Base-by-base conservation (phyloP, 2,888 invertebrate genomes). In the Euproctis similis region DNA sequence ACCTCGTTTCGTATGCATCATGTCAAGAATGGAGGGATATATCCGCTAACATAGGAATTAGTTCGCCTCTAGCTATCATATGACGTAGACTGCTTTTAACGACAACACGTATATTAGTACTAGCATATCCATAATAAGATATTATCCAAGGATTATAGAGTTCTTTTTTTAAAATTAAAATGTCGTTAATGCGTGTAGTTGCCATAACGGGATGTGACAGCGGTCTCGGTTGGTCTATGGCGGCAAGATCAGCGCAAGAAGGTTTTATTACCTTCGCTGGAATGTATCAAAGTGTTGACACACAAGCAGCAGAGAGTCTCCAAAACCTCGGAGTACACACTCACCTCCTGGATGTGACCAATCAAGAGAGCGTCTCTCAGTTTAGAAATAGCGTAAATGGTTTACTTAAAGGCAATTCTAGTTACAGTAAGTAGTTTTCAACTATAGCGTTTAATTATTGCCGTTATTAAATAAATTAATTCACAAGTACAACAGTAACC, bases 121-220 rank as follows among this genome's bases (percentile, higher is more conserved):
- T 4, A 14, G 4, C 6, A 14, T 14, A 14, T 4, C 4, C 6
- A 4, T 14, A 4, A 14, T 14, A 14, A 14, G 14, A 14, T 1
- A 24, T 14, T 24, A 6, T 9, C 14, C 14, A 4, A 14, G 6
- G 6, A 14, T 6, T 4, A 4, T 14, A 6, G 4, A 4, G 14
- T 14, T 14, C 4, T 4, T 14, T 14, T 12, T 12, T 4, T 8
- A n/a, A 17, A 8, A 1, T 22, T 12, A 11, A 11, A 11, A 71
- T 76, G 74, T 50, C 65, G 2, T 43, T 67, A 26, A 71, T 52
- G 7, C 58, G 72, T 31, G 85, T 91, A 2, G 80, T 91, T 19
- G 85, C 93, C 9, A 89, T 95, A 44, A 93, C 93, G 4, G 95
- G 95, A 21, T 95, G 95, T 62, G 95, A 95, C 71, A 92, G 93